A percentile compares a stretch with the other conserved stretches of the same genome.
phyloP scores from a whole-genome alignment of 2,797 vertebrate species.

The Schizopygopsis pylzovi region DNA sequence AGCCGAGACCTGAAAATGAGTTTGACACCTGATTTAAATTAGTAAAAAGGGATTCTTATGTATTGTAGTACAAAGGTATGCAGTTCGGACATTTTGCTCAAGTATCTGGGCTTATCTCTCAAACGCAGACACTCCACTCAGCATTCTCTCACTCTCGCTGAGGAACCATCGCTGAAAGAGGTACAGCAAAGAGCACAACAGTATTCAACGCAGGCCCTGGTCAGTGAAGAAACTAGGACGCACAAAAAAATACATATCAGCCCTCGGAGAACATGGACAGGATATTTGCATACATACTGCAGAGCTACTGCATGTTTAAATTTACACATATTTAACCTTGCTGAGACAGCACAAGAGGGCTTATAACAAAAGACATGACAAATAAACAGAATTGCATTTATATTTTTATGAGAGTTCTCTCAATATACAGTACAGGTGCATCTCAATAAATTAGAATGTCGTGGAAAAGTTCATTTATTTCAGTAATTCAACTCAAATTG shows the following conservation, averaged over 20 bases:
- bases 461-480: too few species aligned
- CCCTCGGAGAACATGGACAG: not conserved
- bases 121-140: conserved; percentile 23
- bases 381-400: not conserved
- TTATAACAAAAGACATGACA: not conserved
- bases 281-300: conserved; percentile 2
- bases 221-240: conserved; percentile 30
- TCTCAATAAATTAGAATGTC: too few species aligned
- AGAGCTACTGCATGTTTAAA: not conserved
- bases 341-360: not conserved
- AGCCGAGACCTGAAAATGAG: not conserved
- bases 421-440: not conserved
- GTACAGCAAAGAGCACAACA: conserved; percentile 4
- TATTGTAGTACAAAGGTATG: not conserved
- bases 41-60: not conserved
- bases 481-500: too few species aligned
- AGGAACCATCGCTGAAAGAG: not conserved
- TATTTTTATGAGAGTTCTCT: not conserved
- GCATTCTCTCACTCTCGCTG: conserved; percentile 28
- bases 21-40: conserved; percentile 25
- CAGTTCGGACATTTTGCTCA: not conserved
- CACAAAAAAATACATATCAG: not conserved
- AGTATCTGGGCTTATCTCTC: conserved; percentile 37
- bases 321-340: not conserved
- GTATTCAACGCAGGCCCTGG: not conserved